Base-by-base conservation (phyloP, 2,113 vertebrate genomes). In the Tragulus kanchil region DNA sequence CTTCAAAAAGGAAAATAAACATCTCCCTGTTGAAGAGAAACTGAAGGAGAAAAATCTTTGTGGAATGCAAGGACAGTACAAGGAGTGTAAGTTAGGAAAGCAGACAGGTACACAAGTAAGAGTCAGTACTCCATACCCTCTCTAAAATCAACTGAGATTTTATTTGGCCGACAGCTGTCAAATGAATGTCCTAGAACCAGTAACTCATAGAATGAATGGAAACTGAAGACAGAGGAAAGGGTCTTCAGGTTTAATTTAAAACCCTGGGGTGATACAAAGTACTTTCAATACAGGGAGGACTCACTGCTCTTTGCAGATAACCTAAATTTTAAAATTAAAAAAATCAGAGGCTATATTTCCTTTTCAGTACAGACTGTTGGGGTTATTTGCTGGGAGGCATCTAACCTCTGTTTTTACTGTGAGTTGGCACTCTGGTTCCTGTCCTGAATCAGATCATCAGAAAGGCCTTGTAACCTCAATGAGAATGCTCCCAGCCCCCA, bases 1-100 rank as follows among this genome's bases (percentile, higher is more conserved):
- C 42, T 97, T 93, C 23, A 0, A 13, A 85, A 90, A 64, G 83
- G 31, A 94, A 96, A 96, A 83, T 16, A 84, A 94, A 89, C 62
- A 86, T 16, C 65, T 95, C n/a, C 64, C 31, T 69, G 83, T 19
- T 58, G 45, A 65, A 92, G 77, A 59, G 82, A 87, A 83, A 67
- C 75, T 48, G 78, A 56, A 84, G 52, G 28, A 48, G 50, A 45
- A 79, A 92, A 73, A 42, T 61, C 79, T 78, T 92, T 17, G 14
- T 73, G 93, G 96, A 97, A 85, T 93, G 62, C 56, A 25, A 77
- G 67, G 58, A 59, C 31, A 15, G 48, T 26, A 67, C 75, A 85
- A 82, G 73, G 58, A n/a, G 26, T 13, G 11, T 56, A 94, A 90
- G 79, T 88, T 78, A 71, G 64, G 77, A 71, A 85, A 88, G 59